These are phyloP conservation scores for Percopsis omiscomaycus DNA, from an alignment of 2,797 vertebrate genomes.

Conservation along the genomic window DNA sequence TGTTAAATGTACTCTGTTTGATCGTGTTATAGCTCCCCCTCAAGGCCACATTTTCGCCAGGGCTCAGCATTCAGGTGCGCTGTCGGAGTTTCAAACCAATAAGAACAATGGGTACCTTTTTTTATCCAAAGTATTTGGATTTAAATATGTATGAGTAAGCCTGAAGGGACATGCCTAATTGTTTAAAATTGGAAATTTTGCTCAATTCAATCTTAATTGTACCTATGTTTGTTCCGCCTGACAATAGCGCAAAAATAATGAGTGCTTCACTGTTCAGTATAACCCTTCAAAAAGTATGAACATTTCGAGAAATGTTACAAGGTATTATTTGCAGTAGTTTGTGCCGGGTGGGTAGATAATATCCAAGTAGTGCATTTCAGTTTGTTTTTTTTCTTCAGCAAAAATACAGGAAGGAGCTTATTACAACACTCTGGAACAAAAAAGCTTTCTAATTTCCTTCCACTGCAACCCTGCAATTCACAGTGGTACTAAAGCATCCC, in stretches of 20 bases:
- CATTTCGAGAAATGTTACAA: background rate
- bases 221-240: constrained; percentile 33
- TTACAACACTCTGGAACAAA: constrained; percentile 47
- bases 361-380: constrained; percentile 7
- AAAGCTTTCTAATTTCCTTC: constrained; percentile 29
- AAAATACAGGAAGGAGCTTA: constrained; percentile 26
- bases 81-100: too few species aligned
- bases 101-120: too few species aligned
- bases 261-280: constrained; percentile 19
- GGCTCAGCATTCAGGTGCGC: too few species aligned
- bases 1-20: too few species aligned
- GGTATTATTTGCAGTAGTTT: background rate
- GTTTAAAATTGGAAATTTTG: constrained; percentile 33
- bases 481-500: constrained; percentile 45
- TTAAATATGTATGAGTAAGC: background rate
- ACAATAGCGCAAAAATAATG: constrained; percentile 19
- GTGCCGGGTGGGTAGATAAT: too few species aligned
- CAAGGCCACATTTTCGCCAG: too few species aligned
- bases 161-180: constrained; percentile 23
- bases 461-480: constrained; percentile 44
- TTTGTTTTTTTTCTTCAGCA: constrained; percentile 19
- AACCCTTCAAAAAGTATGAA: background rate
- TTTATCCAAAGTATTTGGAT: constrained; percentile 1
- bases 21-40: too few species aligned
- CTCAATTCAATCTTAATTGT: constrained; percentile 41